These are phyloP conservation scores for Muraenolepis orangiensis DNA, from an alignment of 2,797 vertebrate species.

Conservation along the genomic window DNA sequence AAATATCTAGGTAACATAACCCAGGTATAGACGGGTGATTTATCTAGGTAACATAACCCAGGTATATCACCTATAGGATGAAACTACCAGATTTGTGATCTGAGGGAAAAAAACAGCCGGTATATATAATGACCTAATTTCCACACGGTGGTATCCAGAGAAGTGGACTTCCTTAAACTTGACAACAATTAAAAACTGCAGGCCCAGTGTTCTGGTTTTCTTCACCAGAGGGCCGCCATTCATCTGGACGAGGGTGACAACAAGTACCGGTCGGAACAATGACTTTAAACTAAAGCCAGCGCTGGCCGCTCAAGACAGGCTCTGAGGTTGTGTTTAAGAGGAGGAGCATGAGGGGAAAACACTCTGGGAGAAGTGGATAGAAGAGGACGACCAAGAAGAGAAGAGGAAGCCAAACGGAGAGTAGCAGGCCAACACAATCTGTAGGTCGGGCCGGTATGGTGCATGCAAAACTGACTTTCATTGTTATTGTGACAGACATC, in stretches of 20 bases:
- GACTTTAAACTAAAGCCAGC: background rate
- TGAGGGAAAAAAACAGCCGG: background rate
- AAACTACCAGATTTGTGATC: background rate
- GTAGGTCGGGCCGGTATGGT: background rate
- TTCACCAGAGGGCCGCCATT: background rate
- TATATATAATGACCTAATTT: background rate
- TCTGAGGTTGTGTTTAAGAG: background rate
- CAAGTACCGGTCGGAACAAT: background rate
- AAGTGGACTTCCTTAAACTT: background rate
- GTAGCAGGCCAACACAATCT: background rate
- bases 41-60: background rate
- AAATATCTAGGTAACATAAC: too few relatives aligned
- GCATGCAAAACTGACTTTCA: background rate
- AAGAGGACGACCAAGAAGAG: background rate
- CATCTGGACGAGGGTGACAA: background rate
- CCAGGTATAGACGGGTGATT: background rate
- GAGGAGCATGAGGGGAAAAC: background rate
- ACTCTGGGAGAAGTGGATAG: background rate
- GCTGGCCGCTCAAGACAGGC: background rate
- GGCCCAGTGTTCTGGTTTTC: background rate
- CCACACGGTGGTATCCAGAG: background rate
- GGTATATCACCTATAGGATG: background rate
- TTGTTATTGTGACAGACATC: background rate
- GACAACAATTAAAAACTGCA: background rate
- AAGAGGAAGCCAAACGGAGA: background rate